Base-by-base conservation (phyloP, 2,888 invertebrate genomes). In the Leptopilina myrica region DNA sequence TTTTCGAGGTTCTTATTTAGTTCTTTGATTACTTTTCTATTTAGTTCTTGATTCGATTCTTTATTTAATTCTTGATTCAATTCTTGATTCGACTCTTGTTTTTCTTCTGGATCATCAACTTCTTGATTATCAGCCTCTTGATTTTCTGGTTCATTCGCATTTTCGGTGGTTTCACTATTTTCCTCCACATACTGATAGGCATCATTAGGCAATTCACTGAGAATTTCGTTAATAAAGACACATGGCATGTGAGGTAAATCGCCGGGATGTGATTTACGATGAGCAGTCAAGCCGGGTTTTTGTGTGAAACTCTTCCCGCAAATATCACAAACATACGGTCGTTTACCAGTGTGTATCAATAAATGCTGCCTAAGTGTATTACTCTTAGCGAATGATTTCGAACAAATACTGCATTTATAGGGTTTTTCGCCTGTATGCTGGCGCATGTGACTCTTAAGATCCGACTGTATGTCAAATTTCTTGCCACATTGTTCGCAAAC, bases 351-450 rank as follows among this genome's bases (percentile, higher is more conserved):
- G 49, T 87, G 86, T 7, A 85, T 59, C 8, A 87, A 76, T 0
- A 85, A 64, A 9, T 87, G 85, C 15, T 85, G 87, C 2, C 81
- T 82, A 26, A 82, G 20, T 3, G 81, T 82, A 8, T 81, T 66
- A 46, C 78, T 80, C n/a, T 80, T 59, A 5, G 80, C 76, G 49
- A 86, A 86, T 3, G 82, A 78, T 69, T 85, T 85, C 7, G 83
- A 85, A 69, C 90, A 90, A 8, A 90, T 85, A 2, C 87, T 86
- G 78, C 90, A 90, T 0, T 86, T 81, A 11, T 87, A 89, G 0
- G 90, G 90, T 33, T 89, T 87, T 0, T 84, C 86, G 0, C 89
- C 90, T 0, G 89, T 90, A 69, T 90, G 90, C 43, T 89, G 86
- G 5, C 88, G 77, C 88, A 88, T 89, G 62, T 89, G 89, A 1